phyloP scores from a whole-genome alignment of 2,113 vertebrate species.

The Tauraco erythrolophus region DNA sequence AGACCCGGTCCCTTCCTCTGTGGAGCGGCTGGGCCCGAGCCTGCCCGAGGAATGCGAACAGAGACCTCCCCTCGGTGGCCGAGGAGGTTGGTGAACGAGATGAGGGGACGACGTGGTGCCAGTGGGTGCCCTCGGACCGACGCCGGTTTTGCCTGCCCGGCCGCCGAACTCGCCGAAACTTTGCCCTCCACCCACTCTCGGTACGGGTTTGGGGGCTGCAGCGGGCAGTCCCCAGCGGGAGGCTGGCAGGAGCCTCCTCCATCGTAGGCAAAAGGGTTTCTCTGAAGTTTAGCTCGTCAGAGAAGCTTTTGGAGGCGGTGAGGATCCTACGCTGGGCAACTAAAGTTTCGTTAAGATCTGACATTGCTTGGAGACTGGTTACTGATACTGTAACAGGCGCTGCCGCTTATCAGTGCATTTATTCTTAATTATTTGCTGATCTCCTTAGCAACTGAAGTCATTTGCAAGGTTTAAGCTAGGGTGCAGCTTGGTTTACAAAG shows the following conservation, averaged over 20 bases:
- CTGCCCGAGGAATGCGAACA: background rate
- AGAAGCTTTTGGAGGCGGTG: background rate
- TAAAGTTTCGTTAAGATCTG: slow-evolving; percentile 37
- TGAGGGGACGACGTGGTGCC: background rate
- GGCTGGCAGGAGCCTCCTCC: background rate
- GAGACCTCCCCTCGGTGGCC: no score
- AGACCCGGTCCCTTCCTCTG: background rate
- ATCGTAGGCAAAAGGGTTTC: background rate
- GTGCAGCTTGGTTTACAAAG: background rate
- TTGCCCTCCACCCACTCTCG: background rate
- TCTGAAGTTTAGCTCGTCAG: background rate
- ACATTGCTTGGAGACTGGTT: background rate
- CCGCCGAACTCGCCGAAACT: background rate
- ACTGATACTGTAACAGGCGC: background rate
- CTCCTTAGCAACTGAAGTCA: slow-evolving; percentile 63
- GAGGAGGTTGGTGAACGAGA: background rate
- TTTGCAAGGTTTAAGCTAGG: background rate
- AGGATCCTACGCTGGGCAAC: background rate
- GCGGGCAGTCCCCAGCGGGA: no score
- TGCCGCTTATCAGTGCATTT: background rate
- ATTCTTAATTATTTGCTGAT: slow-evolving; percentile 45
- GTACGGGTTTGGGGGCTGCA: background rate
- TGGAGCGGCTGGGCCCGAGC: background rate
- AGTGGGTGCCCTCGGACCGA: background rate
- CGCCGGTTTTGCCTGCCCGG: background rate